Percentiles rank a stretch among this genome's conserved stretches.
Conservation (phyloP, 2,797 vertebrate species). For the Phataginus tetradactyla region DNA sequence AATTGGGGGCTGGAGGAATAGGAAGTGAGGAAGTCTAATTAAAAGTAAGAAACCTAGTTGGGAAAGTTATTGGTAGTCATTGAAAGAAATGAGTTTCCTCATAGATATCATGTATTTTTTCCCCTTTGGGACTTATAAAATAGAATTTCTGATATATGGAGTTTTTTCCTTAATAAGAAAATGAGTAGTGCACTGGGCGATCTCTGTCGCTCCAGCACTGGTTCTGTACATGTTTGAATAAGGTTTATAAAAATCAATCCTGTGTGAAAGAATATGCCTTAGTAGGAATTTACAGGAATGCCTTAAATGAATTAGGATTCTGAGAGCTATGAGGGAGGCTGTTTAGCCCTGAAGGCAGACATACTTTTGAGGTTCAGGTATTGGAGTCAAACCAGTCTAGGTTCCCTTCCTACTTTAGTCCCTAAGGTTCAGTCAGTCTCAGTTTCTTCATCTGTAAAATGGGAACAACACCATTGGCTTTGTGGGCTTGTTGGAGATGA, state of each 20-base stretch:
- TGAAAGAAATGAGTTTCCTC: background rate
- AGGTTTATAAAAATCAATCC: constrained; percentile 30
- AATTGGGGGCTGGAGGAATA: background rate
- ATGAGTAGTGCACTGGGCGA: accelerated
- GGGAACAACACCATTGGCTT: background rate
- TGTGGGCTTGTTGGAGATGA: background rate
- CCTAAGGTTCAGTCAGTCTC: background rate
- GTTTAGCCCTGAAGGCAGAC: background rate
- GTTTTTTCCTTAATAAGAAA: background rate
- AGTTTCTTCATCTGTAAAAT: background rate
- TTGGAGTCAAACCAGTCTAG: background rate
- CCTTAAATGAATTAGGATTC: background rate
- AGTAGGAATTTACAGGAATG: background rate
- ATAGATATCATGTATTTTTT: background rate
- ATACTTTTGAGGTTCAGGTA: background rate
- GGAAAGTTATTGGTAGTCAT: background rate
- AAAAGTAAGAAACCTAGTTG: background rate
- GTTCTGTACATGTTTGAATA: background rate
- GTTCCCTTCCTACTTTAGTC: background rate
- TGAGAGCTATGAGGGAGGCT: background rate
- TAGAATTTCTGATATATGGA: background rate
- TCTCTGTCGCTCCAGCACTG: background rate
- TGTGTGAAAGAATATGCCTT: background rate
- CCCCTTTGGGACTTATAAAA: background rate
- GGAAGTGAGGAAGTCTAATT: background rate